These are phyloP conservation scores for Acrobeloides nanus DNA, from an alignment of 2,888 invertebrate species.

Conservation along the genomic window DNA sequence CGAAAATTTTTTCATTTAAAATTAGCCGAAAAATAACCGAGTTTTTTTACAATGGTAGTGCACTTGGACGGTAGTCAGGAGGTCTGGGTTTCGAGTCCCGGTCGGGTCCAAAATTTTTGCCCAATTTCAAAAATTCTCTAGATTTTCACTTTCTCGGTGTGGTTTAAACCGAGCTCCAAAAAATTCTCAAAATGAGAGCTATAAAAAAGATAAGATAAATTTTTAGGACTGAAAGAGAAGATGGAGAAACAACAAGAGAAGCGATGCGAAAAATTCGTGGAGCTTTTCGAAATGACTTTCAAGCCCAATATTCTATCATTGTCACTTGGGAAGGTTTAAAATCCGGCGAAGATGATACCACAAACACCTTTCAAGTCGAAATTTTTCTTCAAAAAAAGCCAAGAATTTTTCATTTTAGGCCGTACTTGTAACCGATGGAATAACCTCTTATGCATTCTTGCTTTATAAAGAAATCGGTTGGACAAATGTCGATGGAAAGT, in stretches of 20 bases:
- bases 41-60: too few relatives aligned
- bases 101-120: too few relatives aligned
- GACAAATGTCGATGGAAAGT: constrained; percentile 61
- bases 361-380: constrained; percentile 60
- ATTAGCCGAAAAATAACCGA: too few relatives aligned
- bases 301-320: constrained; percentile 72
- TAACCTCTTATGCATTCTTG: constrained; percentile 74
- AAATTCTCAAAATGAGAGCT: too few relatives aligned
- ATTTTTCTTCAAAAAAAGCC: constrained; percentile 1
- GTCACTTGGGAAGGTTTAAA: constrained; percentile 73
- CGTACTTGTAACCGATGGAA: constrained; percentile 68
- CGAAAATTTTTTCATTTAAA: too few relatives aligned
- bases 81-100: too few relatives aligned
- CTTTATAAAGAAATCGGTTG: constrained; percentile 86
- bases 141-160: too few relatives aligned
- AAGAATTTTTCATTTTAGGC: constrained; percentile 67
- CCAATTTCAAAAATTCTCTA: too few relatives aligned
- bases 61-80: too few relatives aligned
- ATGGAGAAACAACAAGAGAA: constrained; percentile 24
- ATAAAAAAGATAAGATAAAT: too few relatives aligned
- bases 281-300: constrained; percentile 71
- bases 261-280: constrained; percentile 62
- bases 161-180: too few relatives aligned
- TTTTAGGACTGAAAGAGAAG: constrained; percentile 28
- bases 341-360: constrained; percentile 60